Conservation (phyloP, 2,797 vertebrate genomes). For the Etheostoma nigrum region DNA sequence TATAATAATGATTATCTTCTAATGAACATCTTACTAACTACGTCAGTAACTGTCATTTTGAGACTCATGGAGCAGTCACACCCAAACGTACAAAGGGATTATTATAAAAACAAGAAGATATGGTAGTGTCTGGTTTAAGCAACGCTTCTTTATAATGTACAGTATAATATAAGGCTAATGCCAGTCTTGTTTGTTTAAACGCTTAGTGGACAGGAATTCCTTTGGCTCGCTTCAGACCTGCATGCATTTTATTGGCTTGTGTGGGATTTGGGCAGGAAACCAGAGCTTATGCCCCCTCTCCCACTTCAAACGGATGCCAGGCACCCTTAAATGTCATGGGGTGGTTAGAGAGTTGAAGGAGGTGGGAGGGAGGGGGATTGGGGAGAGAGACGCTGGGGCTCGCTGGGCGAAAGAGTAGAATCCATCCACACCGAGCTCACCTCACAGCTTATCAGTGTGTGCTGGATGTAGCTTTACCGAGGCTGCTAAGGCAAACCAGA, state of each 20-base stretch:
- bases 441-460: conserved; percentile 78
- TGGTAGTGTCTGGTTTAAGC: conserved; percentile 9
- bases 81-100: conserved; percentile 13
- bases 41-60: conserved; percentile 36
- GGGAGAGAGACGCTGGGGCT: conserved; percentile 57
- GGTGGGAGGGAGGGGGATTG: conserved; percentile 48
- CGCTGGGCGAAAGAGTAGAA: conserved; percentile 56
- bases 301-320: conserved; percentile 87
- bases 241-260: conserved; percentile 82
- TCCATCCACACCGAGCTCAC: conserved; percentile 63
- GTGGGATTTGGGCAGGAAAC: conserved; percentile 87
- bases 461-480: conserved; percentile 66
- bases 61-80: conserved; percentile 3
- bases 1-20: conserved; percentile 33
- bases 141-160: conserved; percentile 17
- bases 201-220: conserved; percentile 77
- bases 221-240: conserved; percentile 79
- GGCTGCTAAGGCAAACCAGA: conserved; percentile 84
- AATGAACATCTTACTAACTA: conserved; percentile 26
- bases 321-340: conserved; percentile 85
- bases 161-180: conserved; percentile 55
- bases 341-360: conserved; percentile 77
- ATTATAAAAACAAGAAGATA: neutral
- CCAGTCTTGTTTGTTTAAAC: conserved; percentile 77
- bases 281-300: conserved; percentile 85